phyloP scores from a whole-genome alignment of 2,797 vertebrate genomes.

The Brachyalestes nurse region DNA sequence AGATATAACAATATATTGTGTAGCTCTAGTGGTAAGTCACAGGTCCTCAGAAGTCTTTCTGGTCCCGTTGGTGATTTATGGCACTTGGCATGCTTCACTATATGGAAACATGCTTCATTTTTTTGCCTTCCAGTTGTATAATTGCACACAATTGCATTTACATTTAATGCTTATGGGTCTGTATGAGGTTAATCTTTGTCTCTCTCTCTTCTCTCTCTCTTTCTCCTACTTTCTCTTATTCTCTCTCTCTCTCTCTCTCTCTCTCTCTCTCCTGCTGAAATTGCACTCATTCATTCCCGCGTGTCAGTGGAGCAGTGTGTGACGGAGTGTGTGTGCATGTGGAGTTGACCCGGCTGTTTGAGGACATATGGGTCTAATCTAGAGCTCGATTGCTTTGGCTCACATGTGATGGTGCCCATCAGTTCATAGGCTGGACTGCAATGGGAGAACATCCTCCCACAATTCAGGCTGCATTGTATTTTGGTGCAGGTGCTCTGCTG shows the following conservation, averaged over 20 bases:
- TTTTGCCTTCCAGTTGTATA: not conserved
- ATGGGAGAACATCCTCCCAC: constrained; percentile 49
- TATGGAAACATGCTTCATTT: not conserved
- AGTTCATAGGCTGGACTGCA: constrained; percentile 54
- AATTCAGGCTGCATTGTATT: constrained; percentile 50
- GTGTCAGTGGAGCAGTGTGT: constrained; percentile 50
- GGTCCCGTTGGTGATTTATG: too few relatives aligned
- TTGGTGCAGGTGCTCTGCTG: constrained; percentile 29
- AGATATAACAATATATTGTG: too few relatives aligned
- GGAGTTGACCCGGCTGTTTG: constrained; percentile 56
- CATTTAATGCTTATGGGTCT: not conserved
- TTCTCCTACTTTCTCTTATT: constrained; percentile 27
- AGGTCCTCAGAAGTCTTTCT: too few relatives aligned
- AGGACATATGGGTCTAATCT: constrained; percentile 66
- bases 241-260: constrained; percentile 7
- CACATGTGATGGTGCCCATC: constrained; percentile 61
- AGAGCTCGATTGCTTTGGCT: constrained; percentile 62
- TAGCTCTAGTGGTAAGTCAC: too few relatives aligned
- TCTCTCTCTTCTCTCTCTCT: constrained; percentile 1
- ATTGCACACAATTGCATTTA: not conserved
- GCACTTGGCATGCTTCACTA: too few relatives aligned
- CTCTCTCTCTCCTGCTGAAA: constrained; percentile 32
- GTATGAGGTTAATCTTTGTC: too few relatives aligned
- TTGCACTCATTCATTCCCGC: constrained; percentile 62
- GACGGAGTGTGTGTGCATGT: constrained; percentile 47